Percentiles rank a stretch among this genome's conserved stretches.
phyloP scores from a whole-genome alignment of 2,797 vertebrate genomes.

The Ataeniobius toweri region DNA sequence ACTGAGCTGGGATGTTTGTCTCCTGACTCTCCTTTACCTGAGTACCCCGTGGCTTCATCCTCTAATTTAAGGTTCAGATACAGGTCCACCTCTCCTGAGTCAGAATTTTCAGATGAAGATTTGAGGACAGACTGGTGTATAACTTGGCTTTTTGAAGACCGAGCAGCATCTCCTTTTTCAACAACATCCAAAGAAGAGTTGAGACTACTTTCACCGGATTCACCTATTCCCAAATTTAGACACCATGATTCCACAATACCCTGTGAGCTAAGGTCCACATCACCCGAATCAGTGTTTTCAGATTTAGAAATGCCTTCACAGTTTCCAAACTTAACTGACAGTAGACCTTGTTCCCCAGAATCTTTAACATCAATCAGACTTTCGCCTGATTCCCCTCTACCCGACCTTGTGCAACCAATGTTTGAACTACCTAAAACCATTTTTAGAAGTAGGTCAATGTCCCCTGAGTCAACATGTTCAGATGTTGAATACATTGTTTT shows the following conservation, averaged over 20 bases:
- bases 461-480: slow-evolving; percentile 68
- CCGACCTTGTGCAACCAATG: slow-evolving; percentile 34
- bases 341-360: slow-evolving; percentile 52
- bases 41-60: slow-evolving; percentile 3
- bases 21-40: slow-evolving; percentile 51
- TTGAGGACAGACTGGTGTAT: slow-evolving; percentile 44
- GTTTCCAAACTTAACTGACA: slow-evolving; percentile 24
- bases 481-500: slow-evolving; percentile 60
- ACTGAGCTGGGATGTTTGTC: slow-evolving; percentile 31
- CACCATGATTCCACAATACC: slow-evolving; percentile 10
- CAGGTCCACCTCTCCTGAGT: slow-evolving; percentile 43
- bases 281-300: slow-evolving; percentile 58
- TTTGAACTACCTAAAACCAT: slow-evolving; percentile 18
- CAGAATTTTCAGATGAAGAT: slow-evolving; percentile 37
- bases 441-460: slow-evolving; percentile 54
- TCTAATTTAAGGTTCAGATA: neutral
- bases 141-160: slow-evolving; percentile 45
- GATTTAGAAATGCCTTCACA: slow-evolving; percentile 39
- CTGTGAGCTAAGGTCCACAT: slow-evolving; percentile 36
- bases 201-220: slow-evolving; percentile 52
- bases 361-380: slow-evolving; percentile 31
- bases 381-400: slow-evolving; percentile 57
- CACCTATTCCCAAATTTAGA: slow-evolving; percentile 47
- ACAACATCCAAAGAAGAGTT: slow-evolving; percentile 17
- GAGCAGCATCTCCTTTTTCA: slow-evolving; percentile 54